Base-by-base conservation (phyloP, 2,888 invertebrate genomes). In the Drosophila cognata region DNA sequence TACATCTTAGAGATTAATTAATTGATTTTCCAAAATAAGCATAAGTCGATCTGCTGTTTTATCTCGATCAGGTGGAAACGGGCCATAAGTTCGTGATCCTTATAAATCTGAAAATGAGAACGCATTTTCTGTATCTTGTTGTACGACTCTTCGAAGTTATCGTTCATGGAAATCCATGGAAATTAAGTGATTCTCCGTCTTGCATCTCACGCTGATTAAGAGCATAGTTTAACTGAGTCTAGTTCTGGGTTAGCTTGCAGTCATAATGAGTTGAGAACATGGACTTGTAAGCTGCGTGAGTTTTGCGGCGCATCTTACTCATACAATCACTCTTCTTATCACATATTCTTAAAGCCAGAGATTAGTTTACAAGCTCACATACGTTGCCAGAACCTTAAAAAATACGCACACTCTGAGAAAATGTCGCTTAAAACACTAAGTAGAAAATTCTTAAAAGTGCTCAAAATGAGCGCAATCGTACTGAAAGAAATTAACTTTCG, bases 321-420 rank as follows among this genome's bases (percentile, higher is more conserved):
- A 41, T 10, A 16, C 21, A 8, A 38, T 28, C 36, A n/a, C 46
- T 28, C 31, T 21, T 53, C 53, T 65, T 48, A 65, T 67, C 53
- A 38, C 48, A 67, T 65, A 48, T 29, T 53, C 36, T 48, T 16
- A 36, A 65, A 35, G 66, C 52, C 18, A 29, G 41, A 62, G 63
- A 63, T 65, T 52, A 33, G 35, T 21, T 25, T 11, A 33, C 25
- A 33, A 31, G 35, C 43, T 62, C 31, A 52, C 43, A 41, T 21
- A 33, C 28, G 16, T 41, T 13, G 4, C 31, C 31, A n/a, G 13
- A 38, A 28, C 28, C 11, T n/a, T 7, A 21, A 21, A 16, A 25
- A 35, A 35, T 25, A 4, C 25, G 8, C 11, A 25, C 53, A 53
- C 53, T 36, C 1, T 11, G 18, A 53, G 25, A 53, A 53, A 53